Evolutionary conservation across 2,113 vertebrate species (phyloP).

Genomic region (Hyperopisus bebe): DNA sequence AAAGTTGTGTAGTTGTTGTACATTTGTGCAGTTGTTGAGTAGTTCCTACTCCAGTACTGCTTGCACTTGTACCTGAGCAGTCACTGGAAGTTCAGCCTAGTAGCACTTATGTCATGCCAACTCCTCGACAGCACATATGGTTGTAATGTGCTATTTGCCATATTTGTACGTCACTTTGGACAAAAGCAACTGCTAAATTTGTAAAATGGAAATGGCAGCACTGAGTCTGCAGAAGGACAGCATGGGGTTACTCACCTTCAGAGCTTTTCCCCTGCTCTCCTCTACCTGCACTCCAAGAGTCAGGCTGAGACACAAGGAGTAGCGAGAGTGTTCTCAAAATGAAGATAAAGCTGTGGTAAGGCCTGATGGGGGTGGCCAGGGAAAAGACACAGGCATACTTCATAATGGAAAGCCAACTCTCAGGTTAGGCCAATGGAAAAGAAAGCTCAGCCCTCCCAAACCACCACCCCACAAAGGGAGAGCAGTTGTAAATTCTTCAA

Average conservation of each 20-base stretch:
- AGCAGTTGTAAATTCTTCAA: slow-evolving; percentile 46
- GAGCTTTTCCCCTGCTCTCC: not conserved
- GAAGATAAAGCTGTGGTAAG: not conserved
- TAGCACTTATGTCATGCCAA: no score
- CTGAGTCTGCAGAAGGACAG: not conserved
- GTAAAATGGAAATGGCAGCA: not conserved
- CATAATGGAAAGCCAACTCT: slow-evolving; percentile 38
- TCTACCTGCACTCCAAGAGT: not conserved
- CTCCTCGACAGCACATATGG: not conserved
- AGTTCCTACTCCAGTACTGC: no score
- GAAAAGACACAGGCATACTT: not conserved
- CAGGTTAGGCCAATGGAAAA: slow-evolving; percentile 27
- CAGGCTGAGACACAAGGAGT: not conserved
- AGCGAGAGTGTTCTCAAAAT: not conserved
- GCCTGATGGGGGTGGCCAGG: not conserved
- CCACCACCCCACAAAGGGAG: slow-evolving; percentile 18
- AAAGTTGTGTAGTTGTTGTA: not conserved
- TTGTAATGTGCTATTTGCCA: not conserved
- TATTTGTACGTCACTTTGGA: no score
- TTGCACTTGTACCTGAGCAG: not conserved
- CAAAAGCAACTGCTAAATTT: no score
- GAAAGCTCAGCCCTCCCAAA: not conserved
- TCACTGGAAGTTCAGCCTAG: not conserved
- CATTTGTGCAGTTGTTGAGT: not conserved
- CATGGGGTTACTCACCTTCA: not conserved